Base-by-base conservation (phyloP, 1,140 invertebrate genomes). In the Olivierus martensii region DNA sequence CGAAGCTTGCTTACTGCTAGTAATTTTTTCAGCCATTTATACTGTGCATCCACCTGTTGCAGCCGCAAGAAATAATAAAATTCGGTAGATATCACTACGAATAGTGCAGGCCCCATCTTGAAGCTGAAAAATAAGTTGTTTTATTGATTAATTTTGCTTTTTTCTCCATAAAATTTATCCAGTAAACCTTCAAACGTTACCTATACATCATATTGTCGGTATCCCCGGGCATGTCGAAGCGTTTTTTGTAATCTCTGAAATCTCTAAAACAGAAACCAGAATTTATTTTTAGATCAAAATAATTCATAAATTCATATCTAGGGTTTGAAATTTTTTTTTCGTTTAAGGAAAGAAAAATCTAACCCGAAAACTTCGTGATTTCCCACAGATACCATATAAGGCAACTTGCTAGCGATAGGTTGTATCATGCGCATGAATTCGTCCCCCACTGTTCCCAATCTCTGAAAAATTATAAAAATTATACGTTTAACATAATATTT, bases 401-500 rank as follows among this genome's bases (percentile, higher is more conserved):
- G 89, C 50, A 92, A 71, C 68, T 83, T 81, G 34, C 84, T 84
- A 44, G 90, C 87, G 43, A 93, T 73, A 2, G 82, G 76, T 70
- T 93, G 78, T 56, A 95, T 83, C 72, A 88, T 83, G 28, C 79
- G 75, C 87, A 94, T 91, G 69, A 92, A 95, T 67, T 83, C 78
- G 72, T 94, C 87, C 0, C 90, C 90, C 46, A 87, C 77, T 44
- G 68, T 66, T 1, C 79, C 87, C 66, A 88, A 71, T 51, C 86
- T 69, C 71, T 79, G 7, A 15, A n/a, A n/a, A n/a, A n/a, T n/a
- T n/a, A n/a, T n/a, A n/a, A n/a, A n/a, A n/a, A n/a, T n/a, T n/a
- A n/a, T n/a, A n/a, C n/a, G n/a, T n/a, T n/a, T n/a, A n/a, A n/a
- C n/a, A n/a, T n/a, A n/a, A n/a, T n/a, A n/a, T n/a, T n/a, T n/a